Conservation (phyloP, 2,888 invertebrate species). For the Agrochola macilenta region DNA sequence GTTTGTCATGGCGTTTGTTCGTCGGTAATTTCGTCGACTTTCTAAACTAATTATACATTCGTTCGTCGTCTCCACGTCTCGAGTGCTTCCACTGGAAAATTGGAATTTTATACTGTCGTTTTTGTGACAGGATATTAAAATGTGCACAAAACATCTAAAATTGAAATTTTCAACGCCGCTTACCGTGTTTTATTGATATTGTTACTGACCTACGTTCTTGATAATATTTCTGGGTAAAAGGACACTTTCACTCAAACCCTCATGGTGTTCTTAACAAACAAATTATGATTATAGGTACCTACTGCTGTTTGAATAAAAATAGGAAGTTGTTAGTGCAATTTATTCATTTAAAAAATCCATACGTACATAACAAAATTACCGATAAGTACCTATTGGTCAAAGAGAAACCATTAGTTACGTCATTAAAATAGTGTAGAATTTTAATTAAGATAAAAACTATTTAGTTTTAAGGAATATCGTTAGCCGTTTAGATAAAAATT, state of each 20-base stretch:
- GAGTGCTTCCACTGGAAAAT: constrained; percentile 75
- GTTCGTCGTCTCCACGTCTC: constrained; percentile 70
- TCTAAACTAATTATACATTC: constrained; percentile 76
- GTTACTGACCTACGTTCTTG: constrained; percentile 13
- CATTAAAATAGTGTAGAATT: neutral
- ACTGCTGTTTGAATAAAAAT: neutral
- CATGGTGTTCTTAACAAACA: neutral
- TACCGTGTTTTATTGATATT: constrained; percentile 50
- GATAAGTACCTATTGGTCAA: neutral
- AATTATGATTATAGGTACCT: neutral
- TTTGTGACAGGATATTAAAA: constrained; percentile 78
- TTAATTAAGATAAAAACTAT: neutral
- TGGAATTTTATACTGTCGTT: constrained; percentile 76
- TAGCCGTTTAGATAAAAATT: neutral
- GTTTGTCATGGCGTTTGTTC: constrained; percentile 69
- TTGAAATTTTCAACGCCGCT: constrained; percentile 46
- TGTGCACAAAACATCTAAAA: constrained; percentile 70
- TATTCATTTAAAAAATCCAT: neutral
- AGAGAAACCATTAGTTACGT: neutral
- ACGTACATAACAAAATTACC: neutral
- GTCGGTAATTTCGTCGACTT: constrained; percentile 68
- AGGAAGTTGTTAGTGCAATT: neutral
- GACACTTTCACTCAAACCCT: neutral
- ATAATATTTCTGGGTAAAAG: neutral
- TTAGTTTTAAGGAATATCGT: neutral